These are phyloP conservation scores for Propithecus perrieri DNA, from an alignment of 2,797 vertebrate species.

Conservation along the genomic window DNA sequence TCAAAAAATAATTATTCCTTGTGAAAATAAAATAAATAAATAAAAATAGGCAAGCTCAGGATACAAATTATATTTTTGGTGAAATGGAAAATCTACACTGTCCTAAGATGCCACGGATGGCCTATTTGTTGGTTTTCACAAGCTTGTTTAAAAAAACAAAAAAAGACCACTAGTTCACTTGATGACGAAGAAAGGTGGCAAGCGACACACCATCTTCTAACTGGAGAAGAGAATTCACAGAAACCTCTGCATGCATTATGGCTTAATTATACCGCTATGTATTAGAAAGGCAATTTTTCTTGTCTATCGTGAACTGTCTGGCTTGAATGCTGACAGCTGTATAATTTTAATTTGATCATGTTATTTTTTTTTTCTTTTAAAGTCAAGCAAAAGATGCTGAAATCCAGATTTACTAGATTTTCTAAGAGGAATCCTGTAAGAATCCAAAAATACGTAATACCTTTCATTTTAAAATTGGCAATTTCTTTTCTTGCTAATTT, in stretches of 20 bases:
- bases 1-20: background rate
- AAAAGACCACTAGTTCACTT: slow-evolving; percentile 16
- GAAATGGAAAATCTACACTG: background rate
- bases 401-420: slow-evolving; percentile 43
- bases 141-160: background rate
- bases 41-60: slow-evolving; percentile 1
- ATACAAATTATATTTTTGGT: background rate
- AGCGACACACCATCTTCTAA: background rate
- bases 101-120: background rate
- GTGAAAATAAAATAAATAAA: slow-evolving; percentile 5
- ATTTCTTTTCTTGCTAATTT: slow-evolving; percentile 57
- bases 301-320: slow-evolving; percentile 45
- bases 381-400: slow-evolving; percentile 44
- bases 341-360: slow-evolving; percentile 54
- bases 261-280: background rate
- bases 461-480: slow-evolving; percentile 55
- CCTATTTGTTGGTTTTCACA: background rate
- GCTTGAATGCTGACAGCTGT: slow-evolving; percentile 54
- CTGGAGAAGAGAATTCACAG: slow-evolving; percentile 5
- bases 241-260: background rate
- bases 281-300: slow-evolving; percentile 43
- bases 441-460: slow-evolving; percentile 53
- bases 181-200: slow-evolving; percentile 18
- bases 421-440: slow-evolving; percentile 42
- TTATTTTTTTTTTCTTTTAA: background rate